Evolutionary conservation across 2,888 invertebrate species (phyloP).

Genomic region (Serripes groenlandicus): DNA sequence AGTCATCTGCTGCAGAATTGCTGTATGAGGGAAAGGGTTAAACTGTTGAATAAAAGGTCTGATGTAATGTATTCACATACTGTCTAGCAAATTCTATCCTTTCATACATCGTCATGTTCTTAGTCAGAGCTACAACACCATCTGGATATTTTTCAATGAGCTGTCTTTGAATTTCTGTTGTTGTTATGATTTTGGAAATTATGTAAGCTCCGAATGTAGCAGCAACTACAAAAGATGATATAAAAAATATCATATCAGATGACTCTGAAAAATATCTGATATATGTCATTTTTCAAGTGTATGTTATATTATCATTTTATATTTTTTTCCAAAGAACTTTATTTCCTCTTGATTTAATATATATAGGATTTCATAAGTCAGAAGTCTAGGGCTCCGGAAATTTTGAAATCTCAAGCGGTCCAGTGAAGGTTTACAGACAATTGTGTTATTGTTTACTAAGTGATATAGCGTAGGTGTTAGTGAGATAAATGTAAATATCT

Average conservation of each 20-base stretch:
- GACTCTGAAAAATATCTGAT: not conserved
- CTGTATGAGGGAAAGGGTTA: too few species aligned
- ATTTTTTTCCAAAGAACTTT: not conserved
- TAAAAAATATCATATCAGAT: not conserved
- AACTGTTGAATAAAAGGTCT: too few species aligned
- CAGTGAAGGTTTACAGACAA: too few species aligned
- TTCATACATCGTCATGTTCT: not conserved
- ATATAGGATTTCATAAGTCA: not conserved
- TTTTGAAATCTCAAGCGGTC: too few species aligned
- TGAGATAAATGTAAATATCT: too few species aligned
- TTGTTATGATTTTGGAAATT: not conserved
- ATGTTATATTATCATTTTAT: not conserved
- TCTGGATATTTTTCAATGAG: constrained; percentile 1
- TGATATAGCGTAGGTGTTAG: too few species aligned
- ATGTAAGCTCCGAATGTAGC: not conserved
- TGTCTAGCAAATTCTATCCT: constrained; percentile 13
- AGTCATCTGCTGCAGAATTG: too few species aligned
- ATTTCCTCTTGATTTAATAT: not conserved
- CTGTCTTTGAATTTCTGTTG: not conserved
- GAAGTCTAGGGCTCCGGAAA: not conserved
- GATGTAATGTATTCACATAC: too few species aligned
- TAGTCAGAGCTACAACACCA: not conserved
- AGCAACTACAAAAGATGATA: not conserved
- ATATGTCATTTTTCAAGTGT: not conserved
- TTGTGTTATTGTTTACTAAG: too few species aligned